A percentile compares a stretch with the other conserved stretches of the same genome.
Evolutionary conservation across 2,797 vertebrate species (phyloP).

Genomic region (Poecilia picta): DNA sequence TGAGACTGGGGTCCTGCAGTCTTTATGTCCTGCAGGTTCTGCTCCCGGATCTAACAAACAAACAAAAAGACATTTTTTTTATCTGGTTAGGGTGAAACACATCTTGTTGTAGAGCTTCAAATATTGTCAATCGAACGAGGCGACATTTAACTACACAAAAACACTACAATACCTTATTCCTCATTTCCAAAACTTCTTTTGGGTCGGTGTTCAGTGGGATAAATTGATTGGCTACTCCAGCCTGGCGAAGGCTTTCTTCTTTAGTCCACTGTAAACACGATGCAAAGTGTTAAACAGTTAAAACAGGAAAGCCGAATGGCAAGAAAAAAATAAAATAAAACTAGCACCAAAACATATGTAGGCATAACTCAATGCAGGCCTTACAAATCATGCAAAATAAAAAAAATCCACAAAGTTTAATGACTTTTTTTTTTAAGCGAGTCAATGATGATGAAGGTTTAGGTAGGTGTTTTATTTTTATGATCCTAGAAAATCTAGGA

Average conservation of each 20-base stretch:
- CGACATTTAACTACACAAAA: background rate
- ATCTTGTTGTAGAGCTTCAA: background rate
- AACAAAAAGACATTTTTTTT: background rate
- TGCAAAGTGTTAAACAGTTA: constrained; percentile 31
- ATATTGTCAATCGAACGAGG: background rate
- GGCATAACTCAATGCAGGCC: constrained; percentile 71
- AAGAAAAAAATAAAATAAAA: constrained; percentile 16
- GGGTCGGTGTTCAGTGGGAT: constrained; percentile 98
- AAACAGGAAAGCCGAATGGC: constrained; percentile 10
- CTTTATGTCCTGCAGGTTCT: constrained; percentile 98
- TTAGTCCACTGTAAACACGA: constrained; percentile 94
- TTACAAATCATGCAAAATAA: constrained; percentile 88
- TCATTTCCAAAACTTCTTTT: constrained; percentile 98
- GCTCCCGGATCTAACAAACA: constrained; percentile 90
- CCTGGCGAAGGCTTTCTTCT: constrained; percentile 92
- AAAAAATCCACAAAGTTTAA: constrained; percentile 53
- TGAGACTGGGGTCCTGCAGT: constrained; percentile 97
- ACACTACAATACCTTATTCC: constrained; percentile 90
- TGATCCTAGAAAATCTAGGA: background rate
- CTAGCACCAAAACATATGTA: constrained; percentile 55
- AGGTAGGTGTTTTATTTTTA: background rate
- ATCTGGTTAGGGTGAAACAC: background rate
- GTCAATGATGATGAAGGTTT: constrained; percentile 77
- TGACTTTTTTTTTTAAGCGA: constrained; percentile 53
- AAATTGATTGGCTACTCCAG: constrained; percentile 97